Evolutionary conservation across 2,797 vertebrate genomes (phyloP).

Genomic region (Aplochiton taeniatus): DNA sequence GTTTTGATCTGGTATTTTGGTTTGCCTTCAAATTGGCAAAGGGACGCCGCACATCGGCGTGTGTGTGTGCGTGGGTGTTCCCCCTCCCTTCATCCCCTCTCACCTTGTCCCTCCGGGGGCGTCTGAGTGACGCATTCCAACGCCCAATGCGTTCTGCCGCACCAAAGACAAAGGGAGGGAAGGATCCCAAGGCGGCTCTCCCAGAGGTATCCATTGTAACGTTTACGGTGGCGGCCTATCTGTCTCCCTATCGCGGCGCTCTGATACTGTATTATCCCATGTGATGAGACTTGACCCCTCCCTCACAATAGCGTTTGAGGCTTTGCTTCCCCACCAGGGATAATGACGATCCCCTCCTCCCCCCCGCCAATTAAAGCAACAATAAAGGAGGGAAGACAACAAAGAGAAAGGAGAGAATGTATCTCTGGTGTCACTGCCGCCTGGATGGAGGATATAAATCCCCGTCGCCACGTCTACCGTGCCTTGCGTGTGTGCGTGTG

Average conservation of each 20-base stretch:
- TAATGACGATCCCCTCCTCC: neutral
- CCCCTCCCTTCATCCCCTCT: too few relatives aligned
- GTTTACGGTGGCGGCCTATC: too few relatives aligned
- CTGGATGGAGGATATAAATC: neutral
- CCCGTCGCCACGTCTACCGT: neutral
- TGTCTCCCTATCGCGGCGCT: neutral
- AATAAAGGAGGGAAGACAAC: neutral
- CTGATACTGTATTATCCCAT: neutral
- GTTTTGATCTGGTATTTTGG: too few relatives aligned
- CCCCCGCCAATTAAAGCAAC: constrained; percentile 13
- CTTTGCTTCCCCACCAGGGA: neutral
- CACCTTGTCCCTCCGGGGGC: too few relatives aligned
- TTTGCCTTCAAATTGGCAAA: too few relatives aligned
- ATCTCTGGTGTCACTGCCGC: neutral
- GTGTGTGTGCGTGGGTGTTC: too few relatives aligned
- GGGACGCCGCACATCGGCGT: too few relatives aligned
- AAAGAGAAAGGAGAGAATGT: constrained; percentile 5
- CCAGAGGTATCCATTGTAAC: too few relatives aligned
- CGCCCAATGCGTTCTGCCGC: too few relatives aligned
- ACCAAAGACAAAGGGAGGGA: too few relatives aligned
- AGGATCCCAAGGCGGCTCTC: too few relatives aligned
- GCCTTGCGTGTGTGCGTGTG: neutral
- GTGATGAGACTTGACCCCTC: constrained; percentile 6
- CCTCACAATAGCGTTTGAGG: constrained; percentile 1
- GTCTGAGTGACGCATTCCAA: too few relatives aligned